Base-by-base conservation (phyloP, 2,113 vertebrate species). In the Silurus meridionalis region DNA sequence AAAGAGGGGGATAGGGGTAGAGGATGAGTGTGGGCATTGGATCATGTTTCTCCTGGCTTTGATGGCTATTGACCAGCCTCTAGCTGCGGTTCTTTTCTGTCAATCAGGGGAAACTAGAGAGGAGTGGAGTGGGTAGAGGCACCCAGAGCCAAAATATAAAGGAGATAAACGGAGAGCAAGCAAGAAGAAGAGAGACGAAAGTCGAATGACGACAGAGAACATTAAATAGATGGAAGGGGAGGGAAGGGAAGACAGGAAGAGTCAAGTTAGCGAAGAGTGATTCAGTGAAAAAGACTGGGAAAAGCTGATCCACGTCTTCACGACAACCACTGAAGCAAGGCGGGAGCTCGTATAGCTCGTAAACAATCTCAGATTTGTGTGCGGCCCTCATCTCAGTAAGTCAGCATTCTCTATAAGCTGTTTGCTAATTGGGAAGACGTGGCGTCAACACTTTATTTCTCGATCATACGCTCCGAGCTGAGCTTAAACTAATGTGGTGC, bases 71-170 rank as follows among this genome's bases (percentile, higher is more conserved):
- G 94, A 94, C 91, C 91, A 82, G 87, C 90, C 89, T 91, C 91
- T 93, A 91, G 91, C 91, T 78, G 91, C 87, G 90, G 88, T 90
- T 89, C 90, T 89, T 93, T 92, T 92, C 91, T 92, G 91, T 94
- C 93, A 95, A 93, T 93, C 91, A 91, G 88, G 83, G 90, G 92
- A 93, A 93, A 95, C 92, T 91, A 92, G 91, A 94, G 90, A 90
- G 80, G 89, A 89, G 85, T 83, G 66, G 89, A 91, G 90, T 90
- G 87, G 91, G 91, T 66, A 89, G 90, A 89, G 86, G 66, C 63
- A 87, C 74, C 28, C 46, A 80, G 64, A 85, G 72, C 86, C 60
- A 87, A 74, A 67, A 63, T 57, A 69, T 37, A 89, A 83, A 46
- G 82, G 78, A 85, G 37, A 37, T 55, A 61, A 46, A 69, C 17